These are phyloP conservation scores for Arizona elegans DNA, from an alignment of 2,113 vertebrate species.

Conservation along the genomic window DNA sequence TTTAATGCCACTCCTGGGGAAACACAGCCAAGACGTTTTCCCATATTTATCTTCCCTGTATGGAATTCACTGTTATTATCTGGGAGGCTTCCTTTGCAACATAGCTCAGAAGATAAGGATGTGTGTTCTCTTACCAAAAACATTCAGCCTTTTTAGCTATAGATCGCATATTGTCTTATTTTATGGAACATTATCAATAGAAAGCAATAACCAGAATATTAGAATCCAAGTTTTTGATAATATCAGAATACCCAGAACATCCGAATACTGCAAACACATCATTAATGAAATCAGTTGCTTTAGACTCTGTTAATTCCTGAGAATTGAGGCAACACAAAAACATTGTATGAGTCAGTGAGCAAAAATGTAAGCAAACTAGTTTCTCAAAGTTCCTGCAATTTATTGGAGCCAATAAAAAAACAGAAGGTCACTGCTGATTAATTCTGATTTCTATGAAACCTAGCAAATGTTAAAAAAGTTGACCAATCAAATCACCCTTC, in stretches of 20 bases:
- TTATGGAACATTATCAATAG: not conserved
- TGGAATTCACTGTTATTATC: constrained; percentile 28
- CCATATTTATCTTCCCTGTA: not conserved
- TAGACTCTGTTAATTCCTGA: not conserved
- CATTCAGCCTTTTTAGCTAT: not conserved
- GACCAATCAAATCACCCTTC: not conserved
- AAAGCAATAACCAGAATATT: not conserved
- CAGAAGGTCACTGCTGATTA: not conserved
- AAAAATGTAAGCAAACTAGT: not conserved
- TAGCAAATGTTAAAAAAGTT: not conserved
- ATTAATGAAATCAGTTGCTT: not conserved
- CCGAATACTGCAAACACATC: not conserved
- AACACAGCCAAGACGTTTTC: not conserved
- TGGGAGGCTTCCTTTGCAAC: not conserved
- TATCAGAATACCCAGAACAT: not conserved
- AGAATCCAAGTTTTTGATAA: not conserved
- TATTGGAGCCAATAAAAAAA: not conserved
- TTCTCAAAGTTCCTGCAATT: constrained; percentile 1
- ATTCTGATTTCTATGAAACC: not conserved
- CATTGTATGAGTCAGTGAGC: not conserved
- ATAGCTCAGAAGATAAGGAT: not conserved
- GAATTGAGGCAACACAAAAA: not conserved
- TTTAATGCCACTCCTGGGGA: not conserved
- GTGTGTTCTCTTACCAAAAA: not conserved
- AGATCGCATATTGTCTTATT: not conserved